Evolutionary conservation across 2,797 vertebrate species (phyloP).

Genomic region (Squalus acanthias): DNA sequence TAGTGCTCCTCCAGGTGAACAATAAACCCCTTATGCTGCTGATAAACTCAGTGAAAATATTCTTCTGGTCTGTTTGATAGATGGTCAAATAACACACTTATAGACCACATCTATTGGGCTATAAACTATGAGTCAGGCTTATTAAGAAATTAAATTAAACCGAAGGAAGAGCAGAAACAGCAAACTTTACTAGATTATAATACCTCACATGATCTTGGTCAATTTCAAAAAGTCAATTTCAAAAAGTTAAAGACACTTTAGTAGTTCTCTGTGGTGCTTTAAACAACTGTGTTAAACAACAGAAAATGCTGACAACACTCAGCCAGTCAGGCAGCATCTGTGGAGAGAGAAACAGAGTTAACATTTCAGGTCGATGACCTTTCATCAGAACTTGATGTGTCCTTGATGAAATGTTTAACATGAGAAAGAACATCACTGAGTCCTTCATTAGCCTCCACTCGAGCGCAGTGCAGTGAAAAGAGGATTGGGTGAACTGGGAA

Average conservation of each 20-base stretch:
- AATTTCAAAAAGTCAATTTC: too few relatives aligned
- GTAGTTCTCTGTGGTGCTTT: not conserved
- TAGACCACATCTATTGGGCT: not conserved
- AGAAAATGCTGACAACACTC: not conserved
- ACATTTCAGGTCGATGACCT: not conserved
- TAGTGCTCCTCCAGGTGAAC: not conserved
- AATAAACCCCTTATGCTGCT: not conserved
- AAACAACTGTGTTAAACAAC: not conserved
- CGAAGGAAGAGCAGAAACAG: not conserved
- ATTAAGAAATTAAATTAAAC: not conserved
- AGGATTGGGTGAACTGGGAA: too few relatives aligned
- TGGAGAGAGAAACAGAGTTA: not conserved
- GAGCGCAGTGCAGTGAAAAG: not conserved
- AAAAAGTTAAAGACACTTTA: too few relatives aligned
- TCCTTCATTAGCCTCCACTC: not conserved
- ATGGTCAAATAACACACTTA: not conserved
- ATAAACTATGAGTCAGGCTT: not conserved
- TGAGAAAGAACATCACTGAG: not conserved
- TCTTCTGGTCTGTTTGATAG: not conserved
- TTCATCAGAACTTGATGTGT: not conserved
- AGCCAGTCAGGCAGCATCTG: not conserved
- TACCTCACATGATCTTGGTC: too few relatives aligned
- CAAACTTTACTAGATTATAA: not conserved
- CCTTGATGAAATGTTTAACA: not conserved
- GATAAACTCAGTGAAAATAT: not conserved